Conservation (phyloP, 53 echinoderm and acorn worm genomes). For the Temnopleurus reevesii region DNA sequence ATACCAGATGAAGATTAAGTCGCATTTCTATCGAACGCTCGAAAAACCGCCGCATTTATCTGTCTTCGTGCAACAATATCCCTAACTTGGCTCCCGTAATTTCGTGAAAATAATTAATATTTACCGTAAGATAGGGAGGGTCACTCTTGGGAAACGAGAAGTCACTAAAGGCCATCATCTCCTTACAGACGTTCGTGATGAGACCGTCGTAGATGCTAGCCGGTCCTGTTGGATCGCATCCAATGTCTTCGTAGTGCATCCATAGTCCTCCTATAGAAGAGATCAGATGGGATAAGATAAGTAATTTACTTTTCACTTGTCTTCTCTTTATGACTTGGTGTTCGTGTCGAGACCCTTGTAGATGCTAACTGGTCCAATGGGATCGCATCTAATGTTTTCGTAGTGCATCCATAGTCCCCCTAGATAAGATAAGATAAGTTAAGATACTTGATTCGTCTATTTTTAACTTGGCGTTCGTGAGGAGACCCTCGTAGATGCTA, state of each 20-base stretch:
- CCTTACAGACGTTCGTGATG: conserved; percentile 75
- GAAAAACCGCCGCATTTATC: too few species aligned
- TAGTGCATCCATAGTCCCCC: background rate
- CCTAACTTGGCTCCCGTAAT: too few species aligned
- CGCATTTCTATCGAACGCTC: too few species aligned
- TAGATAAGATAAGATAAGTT: background rate
- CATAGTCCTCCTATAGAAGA: conserved; percentile 1
- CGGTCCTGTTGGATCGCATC: background rate
- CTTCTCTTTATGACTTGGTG: too few species aligned
- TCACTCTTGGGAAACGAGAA: conserved; percentile 65
- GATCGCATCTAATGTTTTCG: background rate
- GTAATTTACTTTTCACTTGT: too few species aligned
- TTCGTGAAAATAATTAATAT: background rate
- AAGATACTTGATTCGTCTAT: too few species aligned
- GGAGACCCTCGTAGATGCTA: conserved; percentile 58
- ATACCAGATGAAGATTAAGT: too few species aligned
- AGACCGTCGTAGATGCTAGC: conserved; percentile 62
- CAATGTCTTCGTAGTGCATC: background rate
- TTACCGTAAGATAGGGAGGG: conserved; percentile 24
- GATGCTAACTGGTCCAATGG: conserved; percentile 11
- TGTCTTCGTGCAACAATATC: too few species aligned
- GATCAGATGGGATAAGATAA: too few species aligned
- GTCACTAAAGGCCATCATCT: conserved; percentile 76
- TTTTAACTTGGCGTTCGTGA: conserved; percentile 70
- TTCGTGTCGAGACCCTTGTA: conserved; percentile 74